A percentile compares a stretch with the other conserved stretches of the same genome.
Evolutionary conservation across 35 echinoderm and acorn worm species (phyloP).

Genomic region (Ophioderma brevispina): DNA sequence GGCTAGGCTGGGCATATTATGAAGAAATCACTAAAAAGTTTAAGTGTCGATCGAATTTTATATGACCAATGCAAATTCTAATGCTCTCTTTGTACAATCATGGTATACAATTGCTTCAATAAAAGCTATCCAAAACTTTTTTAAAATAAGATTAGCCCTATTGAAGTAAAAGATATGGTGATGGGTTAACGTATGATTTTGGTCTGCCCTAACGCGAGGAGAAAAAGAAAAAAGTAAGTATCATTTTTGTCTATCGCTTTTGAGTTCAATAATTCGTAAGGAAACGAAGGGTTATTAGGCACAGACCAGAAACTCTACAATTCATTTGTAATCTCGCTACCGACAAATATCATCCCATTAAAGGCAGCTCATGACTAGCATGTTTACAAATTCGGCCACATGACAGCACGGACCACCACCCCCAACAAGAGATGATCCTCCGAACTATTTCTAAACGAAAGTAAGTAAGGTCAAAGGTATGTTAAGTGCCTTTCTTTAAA

Average conservation of each 20-base stretch:
- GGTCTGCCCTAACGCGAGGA: too few species aligned
- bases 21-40: background rate
- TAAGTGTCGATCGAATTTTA: background rate
- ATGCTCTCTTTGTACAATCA: background rate
- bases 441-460: too few species aligned
- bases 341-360: background rate
- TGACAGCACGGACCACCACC: background rate
- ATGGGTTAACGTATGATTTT: too few species aligned
- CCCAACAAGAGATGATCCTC: background rate
- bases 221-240: background rate
- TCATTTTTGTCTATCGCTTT: background rate
- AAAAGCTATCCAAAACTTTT: background rate
- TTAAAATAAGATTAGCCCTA: background rate
- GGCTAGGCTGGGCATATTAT: background rate
- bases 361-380: background rate
- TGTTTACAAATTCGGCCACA: background rate
- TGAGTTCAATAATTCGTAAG: background rate
- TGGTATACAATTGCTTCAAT: background rate
- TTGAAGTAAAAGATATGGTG: too few species aligned
- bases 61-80: conserved; percentile 3
- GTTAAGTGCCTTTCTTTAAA: too few species aligned
- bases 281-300: background rate
- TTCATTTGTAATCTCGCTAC: background rate
- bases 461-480: too few species aligned
- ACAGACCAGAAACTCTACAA: too few species aligned